Evolutionary conservation across 2,113 vertebrate species (phyloP), one percentile per base, ranked within the genome.

Genomic region (Tenrec ecaudatus): DNA sequence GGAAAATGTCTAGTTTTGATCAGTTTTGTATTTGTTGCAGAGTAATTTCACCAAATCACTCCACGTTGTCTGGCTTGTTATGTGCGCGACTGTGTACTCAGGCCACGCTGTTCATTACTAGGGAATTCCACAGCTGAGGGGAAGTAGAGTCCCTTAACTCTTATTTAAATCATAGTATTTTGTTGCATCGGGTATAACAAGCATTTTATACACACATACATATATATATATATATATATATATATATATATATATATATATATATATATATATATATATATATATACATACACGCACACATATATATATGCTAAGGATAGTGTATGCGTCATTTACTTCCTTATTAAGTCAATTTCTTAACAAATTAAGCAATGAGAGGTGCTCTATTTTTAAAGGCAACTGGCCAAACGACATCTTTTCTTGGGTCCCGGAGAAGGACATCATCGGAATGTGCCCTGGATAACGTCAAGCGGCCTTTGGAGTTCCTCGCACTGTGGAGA

Each of bases 1-100:
- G 94, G 97, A 97, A 98, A 98, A 98, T 97, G 89, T 85, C 96
- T 95, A 80, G 81, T 82, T 97, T 95, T 97, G 97, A 97, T 97
- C 97, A 92, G 82, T 86, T 96, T 95, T 90, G 4, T 29, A 31
- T 69, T 92, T 95, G 91, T 96, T 97, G 97, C 82, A 91, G 94
- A 96, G 97, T 96, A 95, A 97, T 98, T 97, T 97, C 86, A 53
- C 80, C 1, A 1, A 57, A 96, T 97, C 90, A 38, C 77, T 95
- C 82, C 94, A 33, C 95, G 95, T 95, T 97, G 97, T 97, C 94
- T 96, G 88, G 47, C 82, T 96, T 96, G 85, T 97, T 97, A 97
- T 96, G 96, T 97, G 58, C 73, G 89, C 96, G 88, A 75, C 47
- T 91, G 19, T 92, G 84, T 94, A 96, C 93, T 97, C 96, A 93